Percentiles rank a stretch among this genome's conserved stretches.
Evolutionary conservation across 23 tunicate species (phyloP).

Genomic region (Ciona savignyi): DNA sequence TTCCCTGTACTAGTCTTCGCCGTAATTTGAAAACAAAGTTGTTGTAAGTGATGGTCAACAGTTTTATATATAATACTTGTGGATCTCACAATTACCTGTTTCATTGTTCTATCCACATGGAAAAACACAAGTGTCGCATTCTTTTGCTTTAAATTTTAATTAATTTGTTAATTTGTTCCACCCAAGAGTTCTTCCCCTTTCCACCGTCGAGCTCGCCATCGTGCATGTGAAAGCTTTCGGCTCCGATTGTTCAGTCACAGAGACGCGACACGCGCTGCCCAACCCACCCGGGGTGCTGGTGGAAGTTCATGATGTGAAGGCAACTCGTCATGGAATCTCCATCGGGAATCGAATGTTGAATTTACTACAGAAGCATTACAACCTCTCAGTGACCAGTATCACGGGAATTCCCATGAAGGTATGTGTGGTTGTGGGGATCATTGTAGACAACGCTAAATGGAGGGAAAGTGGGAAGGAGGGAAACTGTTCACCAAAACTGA

Average conservation of each 20-base stretch:
- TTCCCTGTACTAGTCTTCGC: no score
- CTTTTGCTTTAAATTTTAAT: no score
- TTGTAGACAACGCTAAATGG: no score
- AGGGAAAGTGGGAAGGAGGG: no score
- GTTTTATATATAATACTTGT: no score
- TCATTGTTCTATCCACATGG: no score
- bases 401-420: slow-evolving; percentile 98
- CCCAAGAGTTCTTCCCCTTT: slow-evolving; percentile 39
- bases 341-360: slow-evolving; percentile 80
- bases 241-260: slow-evolving; percentile 33
- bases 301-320: slow-evolving; percentile 87
- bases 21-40: no score
- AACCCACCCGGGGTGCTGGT: slow-evolving; percentile 15
- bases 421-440: neutral
- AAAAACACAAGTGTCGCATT: no score
- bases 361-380: slow-evolving; percentile 62
- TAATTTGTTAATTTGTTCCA: neutral
- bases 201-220: slow-evolving; percentile 34
- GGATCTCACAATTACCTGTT: no score
- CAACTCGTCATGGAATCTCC: slow-evolving; percentile 83
- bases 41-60: no score
- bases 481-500: no score
- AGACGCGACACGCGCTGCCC: slow-evolving; percentile 3
- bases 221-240: slow-evolving; percentile 79
- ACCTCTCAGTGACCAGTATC: slow-evolving; percentile 80